Evolutionary conservation across 2,113 vertebrate genomes (phyloP), one percentile per base, ranked within the genome.

Genomic region (Rhadina sibilatrix): DNA sequence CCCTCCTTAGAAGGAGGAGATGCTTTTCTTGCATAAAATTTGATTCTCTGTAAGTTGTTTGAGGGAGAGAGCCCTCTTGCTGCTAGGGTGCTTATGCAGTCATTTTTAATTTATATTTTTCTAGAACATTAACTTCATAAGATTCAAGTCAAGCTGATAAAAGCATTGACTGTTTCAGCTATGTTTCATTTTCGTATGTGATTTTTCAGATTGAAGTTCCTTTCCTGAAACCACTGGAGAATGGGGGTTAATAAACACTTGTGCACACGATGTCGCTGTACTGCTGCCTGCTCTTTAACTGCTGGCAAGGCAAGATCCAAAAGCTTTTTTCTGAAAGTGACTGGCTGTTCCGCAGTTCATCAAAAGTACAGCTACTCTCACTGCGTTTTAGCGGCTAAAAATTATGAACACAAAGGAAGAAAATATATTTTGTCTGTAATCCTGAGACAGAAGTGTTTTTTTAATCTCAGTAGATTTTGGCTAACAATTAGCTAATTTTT

Each of bases 11-110:
- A 40, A 35, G 63, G 87, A 74, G 68, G 53, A 79, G 47, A 50
- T 93, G 28, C 33, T 63, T 92, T 95, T 92, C 59, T 93, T 95
- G 82, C 33, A 25, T 83, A 60, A 91, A 70, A 75, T 94, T 90
- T 87, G 78, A 54, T 87, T 95, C 49, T 87, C 50, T 93, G 9
- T 82, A 49, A 81, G 25, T 72, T 93, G 50, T 37, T 92, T 83
- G 82, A 75, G 28, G 63, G 56, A 76, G 68, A 93, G 94, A 76
- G 74, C n/a, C 35, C 14, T 69, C 35, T 25, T 90, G 63, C 47
- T 38, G 52, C 61, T 80, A 72, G 37, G 63, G 53, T 80, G 75
- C 57, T 84, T 76, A 93, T 80, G 83, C 80, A 96, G 35, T 83
- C 4, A 21, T 95, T 95, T 96, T 78, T 90, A 79, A 95, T 46